Base-by-base conservation (phyloP, 2,797 vertebrate species). In the Pelodytes ibericus region DNA sequence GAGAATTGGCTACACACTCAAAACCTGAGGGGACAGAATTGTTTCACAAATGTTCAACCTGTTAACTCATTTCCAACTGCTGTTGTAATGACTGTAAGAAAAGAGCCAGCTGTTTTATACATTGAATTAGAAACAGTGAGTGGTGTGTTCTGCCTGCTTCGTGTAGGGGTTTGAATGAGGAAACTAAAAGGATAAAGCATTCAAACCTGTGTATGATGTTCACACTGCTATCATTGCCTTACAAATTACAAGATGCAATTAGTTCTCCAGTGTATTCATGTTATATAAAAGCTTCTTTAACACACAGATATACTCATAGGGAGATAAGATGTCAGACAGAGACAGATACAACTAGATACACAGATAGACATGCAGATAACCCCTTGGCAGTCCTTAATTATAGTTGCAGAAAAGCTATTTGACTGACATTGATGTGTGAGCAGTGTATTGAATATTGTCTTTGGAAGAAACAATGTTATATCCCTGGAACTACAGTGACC, bases 21-120 rank as follows among this genome's bases (percentile, higher is more conserved):
- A 51, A 41, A 33, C 31, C 58, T 11, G 2, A 29, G 61, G 71
- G 63, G 71, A 44, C 16, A 57, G 26, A 61, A 51, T 24, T 9
- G 31, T 30, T 65, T 44, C 33, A 41, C 24, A 57, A 7, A 58
- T 29, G 22, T 25, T 30, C 58, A 58, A 66, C 49, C 62, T 74
- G 72, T 49, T 74, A 66, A 33, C 24, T 30, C 26, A 41, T 39
- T 27, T 7, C 24, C 61, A 39, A 8, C 22, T 56, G 70, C 41
- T 72, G 58, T 27, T 53, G 26, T 67, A 18, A 26, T 69, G 66
- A 8, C 26, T 16, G 44, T n/a, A 56, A 26, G 66, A 20, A 51
- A 31, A 25, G 18, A 33, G 22, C 20, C 60, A 73, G 24, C 10
- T 64, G 47, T 15, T 39, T 31, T 15, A 57, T 27, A 13, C 24